Base-by-base conservation (phyloP, 2,113 vertebrate species). In the Phylloscopus trochiloides region DNA sequence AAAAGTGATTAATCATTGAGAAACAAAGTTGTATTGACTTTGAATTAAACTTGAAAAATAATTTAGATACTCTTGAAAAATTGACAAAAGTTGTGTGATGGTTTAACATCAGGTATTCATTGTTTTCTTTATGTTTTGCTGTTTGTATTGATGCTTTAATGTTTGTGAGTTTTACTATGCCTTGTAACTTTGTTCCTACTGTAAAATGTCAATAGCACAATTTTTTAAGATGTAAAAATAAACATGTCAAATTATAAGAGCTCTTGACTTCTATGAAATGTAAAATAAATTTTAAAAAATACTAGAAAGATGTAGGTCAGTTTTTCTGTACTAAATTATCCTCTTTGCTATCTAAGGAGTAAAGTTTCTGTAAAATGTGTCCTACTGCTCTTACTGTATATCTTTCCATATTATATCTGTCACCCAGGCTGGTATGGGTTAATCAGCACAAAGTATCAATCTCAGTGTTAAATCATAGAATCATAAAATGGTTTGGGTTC, bases 11-110 rank as follows among this genome's bases (percentile, higher is more conserved):
- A 85, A 90, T 59, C 48, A 67, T 1, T 75, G 40, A 75, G 32
- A 66, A 92, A 70, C 21, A 80, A 76, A 86, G 28, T 45, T 19
- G 45, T 70, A 50, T 20, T 62, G 47, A 38, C 57, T 91, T 88
- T 62, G 14, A 74, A 78, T 62, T 73, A 38, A 90, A 84, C 29
- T 66, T 71, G 16, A 51, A 86, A 92, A 76, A 79, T 57, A 55
- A 63, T 83, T 43, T 77, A 36, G 6, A 4, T 51, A 9, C 12
- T 55, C 21, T 38, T 58, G 28, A 92, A 92, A 92, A 88, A 63
- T 32, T 63, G 50, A 40, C 9, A 40, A 4, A 85, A 48, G 5
- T 40, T 86, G 20, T 50, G 7, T 31, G 65, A 75, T 40, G 4
- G 15, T 59, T 59, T 75, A 65, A 40, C 25, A 47, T 68, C 9